Conservation (phyloP, 2,888 invertebrate genomes). For the Iselma pallidipennis region DNA sequence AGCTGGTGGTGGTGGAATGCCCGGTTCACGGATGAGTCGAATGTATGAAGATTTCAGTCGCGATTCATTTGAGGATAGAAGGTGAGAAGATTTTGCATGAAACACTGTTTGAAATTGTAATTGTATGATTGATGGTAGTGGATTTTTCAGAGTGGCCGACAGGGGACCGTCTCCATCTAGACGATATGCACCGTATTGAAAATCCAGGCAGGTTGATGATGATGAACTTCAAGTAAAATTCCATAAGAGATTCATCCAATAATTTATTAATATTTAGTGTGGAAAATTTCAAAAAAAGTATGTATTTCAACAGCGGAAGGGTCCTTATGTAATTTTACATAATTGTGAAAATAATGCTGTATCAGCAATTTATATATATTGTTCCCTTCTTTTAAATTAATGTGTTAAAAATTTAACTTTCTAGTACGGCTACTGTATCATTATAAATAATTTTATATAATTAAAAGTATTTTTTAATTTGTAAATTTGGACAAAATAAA, state of each 20-base stretch:
- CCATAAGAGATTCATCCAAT: too few species aligned
- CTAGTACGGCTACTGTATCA: too few species aligned
- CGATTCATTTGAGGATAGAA: slow-evolving; percentile 85
- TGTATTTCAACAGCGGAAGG: neutral
- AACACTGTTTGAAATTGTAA: neutral
- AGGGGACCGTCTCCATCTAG: slow-evolving; percentile 83
- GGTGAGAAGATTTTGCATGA: slow-evolving; percentile 58
- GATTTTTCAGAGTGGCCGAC: slow-evolving; percentile 69
- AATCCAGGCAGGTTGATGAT: too few species aligned
- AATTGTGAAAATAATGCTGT: neutral
- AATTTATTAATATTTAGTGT: too few species aligned
- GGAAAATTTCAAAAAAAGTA: too few species aligned
- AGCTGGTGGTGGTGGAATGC: slow-evolving; percentile 44
- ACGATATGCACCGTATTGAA: slow-evolving; percentile 83
- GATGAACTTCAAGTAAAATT: too few species aligned
- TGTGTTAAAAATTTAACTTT: neutral
- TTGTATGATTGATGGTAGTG: neutral
- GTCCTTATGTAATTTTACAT: slow-evolving; percentile 2
- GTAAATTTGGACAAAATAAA: too few species aligned
- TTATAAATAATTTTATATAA: too few species aligned
- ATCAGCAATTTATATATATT: slow-evolving; percentile 1
- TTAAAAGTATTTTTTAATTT: too few species aligned
- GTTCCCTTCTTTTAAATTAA: neutral
- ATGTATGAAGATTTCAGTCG: slow-evolving; percentile 89
- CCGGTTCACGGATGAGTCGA: slow-evolving; percentile 58